A percentile compares a stretch with the other conserved stretches of the same genome.
phyloP scores from a whole-genome alignment of 2,113 vertebrate species.

The Lichenostomus cassidix region DNA sequence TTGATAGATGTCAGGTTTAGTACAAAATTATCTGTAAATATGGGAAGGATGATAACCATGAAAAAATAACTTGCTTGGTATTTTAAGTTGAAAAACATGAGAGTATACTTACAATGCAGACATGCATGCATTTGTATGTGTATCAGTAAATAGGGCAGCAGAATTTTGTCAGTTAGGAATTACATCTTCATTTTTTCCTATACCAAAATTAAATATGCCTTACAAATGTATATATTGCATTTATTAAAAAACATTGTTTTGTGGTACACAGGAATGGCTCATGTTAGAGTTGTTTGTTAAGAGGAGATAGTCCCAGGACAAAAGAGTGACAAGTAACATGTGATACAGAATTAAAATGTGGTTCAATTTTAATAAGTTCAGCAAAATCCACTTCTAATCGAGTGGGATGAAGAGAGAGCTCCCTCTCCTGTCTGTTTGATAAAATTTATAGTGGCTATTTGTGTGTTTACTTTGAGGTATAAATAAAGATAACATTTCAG shows the following conservation, averaged over 20 bases:
- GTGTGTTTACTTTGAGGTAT: conserved; percentile 5
- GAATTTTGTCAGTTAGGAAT: not conserved
- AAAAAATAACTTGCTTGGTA: not conserved
- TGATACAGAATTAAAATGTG: not conserved
- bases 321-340: not conserved
- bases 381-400: not conserved
- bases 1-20: not conserved
- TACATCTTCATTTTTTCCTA: not conserved
- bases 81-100: not conserved
- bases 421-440: conserved; percentile 74
- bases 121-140: not conserved
- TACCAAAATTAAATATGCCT: not conserved
- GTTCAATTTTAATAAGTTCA: conserved; percentile 1
- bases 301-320: not conserved
- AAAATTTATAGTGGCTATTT: conserved; percentile 35
- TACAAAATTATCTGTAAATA: not conserved
- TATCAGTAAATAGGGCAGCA: not conserved
- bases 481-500: not conserved
- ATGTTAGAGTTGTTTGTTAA: not conserved
- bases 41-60: not conserved
- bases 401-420: conserved; percentile 70
- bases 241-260: not conserved
- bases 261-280: not conserved
- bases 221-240: not conserved
- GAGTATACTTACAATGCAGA: not conserved